Conservation (phyloP, 1,140 invertebrate genomes). For the Caenorhabditis latens region DNA sequence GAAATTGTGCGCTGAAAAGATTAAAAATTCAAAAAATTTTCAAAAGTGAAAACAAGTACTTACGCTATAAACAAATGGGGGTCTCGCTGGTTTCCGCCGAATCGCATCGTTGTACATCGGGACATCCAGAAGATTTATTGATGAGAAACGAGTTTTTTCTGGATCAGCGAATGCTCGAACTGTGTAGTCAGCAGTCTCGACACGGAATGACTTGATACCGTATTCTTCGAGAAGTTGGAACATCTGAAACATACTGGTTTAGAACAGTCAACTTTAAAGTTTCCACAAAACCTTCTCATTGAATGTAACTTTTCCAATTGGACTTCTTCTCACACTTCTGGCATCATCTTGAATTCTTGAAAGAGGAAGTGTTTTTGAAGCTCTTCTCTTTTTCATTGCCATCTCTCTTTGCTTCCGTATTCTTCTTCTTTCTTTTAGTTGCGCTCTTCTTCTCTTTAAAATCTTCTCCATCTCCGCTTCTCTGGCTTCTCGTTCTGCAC, state of each 20-base stretch:
- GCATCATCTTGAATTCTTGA: slow-evolving; percentile 10
- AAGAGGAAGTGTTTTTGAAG: not conserved
- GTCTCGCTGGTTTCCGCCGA: slow-evolving; percentile 2
- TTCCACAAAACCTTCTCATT: slow-evolving; percentile 21
- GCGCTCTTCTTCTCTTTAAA: not conserved
- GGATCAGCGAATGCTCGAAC: slow-evolving; percentile 14
- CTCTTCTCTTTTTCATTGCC: slow-evolving; percentile 26
- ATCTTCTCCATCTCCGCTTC: slow-evolving; percentile 45
- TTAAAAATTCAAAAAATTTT: slow-evolving; percentile 11
- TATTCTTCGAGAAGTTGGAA: slow-evolving; percentile 50
- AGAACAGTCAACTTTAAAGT: too few species aligned
- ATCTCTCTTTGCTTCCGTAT: slow-evolving; percentile 22
- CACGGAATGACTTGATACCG: slow-evolving; percentile 35
- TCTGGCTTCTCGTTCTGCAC: slow-evolving; percentile 29
- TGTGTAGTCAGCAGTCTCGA: slow-evolving; percentile 21
- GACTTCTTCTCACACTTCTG: slow-evolving; percentile 24
- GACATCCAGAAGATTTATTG: slow-evolving; percentile 20
- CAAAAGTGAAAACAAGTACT: not conserved
- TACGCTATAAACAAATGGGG: slow-evolving; percentile 26
- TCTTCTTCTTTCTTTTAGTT: not conserved
- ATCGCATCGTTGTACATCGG: slow-evolving; percentile 32
- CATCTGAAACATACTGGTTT: not conserved
- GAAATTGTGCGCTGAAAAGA: slow-evolving; percentile 43
- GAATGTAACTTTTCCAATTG: slow-evolving; percentile 11
- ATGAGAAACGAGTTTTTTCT: slow-evolving; percentile 32